Evolutionary conservation across 1,140 invertebrate species (phyloP).

Genomic region (Steinernema khuongi): DNA sequence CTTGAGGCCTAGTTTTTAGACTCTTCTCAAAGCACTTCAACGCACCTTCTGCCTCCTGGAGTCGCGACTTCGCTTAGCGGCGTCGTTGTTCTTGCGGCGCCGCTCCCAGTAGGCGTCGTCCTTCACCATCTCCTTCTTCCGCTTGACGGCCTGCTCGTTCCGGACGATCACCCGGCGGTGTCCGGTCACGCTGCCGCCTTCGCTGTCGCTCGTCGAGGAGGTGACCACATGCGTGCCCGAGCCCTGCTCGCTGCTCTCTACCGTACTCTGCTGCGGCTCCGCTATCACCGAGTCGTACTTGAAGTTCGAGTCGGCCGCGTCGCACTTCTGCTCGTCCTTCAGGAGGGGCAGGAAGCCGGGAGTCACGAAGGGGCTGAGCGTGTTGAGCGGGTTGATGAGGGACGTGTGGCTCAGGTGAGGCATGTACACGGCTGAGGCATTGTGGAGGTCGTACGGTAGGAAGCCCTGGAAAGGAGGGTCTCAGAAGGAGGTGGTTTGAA

Average conservation of each 20-base stretch:
- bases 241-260: neutral
- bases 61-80: constrained; percentile 85
- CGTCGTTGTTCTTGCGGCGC: constrained; percentile 84
- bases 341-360: neutral
- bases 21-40: too few species aligned
- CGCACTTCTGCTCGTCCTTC: neutral
- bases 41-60: constrained; percentile 71
- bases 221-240: neutral
- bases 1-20: too few species aligned
- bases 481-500: neutral
- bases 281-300: neutral
- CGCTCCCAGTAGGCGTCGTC: constrained; percentile 74
- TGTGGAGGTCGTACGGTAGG: constrained; percentile 3
- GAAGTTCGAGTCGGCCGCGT: neutral
- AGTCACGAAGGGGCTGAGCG: neutral
- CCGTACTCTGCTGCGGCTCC: neutral
- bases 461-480: neutral
- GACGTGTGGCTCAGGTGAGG: neutral
- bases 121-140: constrained; percentile 11
- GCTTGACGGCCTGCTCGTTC: neutral
- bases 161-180: neutral
- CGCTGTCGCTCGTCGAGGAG: neutral
- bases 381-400: neutral
- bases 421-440: constrained; percentile 6
- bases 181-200: neutral